Evolutionary conservation across 2,888 invertebrate genomes (phyloP).

Genomic region (Rhaphigaster nebulosa): DNA sequence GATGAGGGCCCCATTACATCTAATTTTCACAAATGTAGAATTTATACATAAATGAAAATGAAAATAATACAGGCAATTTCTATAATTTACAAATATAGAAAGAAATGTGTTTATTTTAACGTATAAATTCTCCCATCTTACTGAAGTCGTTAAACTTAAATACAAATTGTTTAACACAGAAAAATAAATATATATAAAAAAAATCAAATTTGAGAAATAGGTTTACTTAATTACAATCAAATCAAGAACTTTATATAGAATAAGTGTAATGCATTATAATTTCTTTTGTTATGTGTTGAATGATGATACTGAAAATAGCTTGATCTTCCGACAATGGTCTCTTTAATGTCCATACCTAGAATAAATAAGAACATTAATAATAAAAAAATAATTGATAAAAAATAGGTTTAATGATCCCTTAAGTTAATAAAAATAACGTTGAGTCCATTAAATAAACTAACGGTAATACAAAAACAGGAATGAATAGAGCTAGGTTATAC

Average conservation of each 20-base stretch:
- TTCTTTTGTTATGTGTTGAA: background rate
- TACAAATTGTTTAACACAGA: background rate
- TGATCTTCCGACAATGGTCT: background rate
- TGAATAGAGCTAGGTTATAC: background rate
- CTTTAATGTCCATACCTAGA: conserved; percentile 23
- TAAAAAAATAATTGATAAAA: background rate
- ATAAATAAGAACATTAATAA: background rate
- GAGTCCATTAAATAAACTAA: background rate
- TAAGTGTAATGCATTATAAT: conserved; percentile 2
- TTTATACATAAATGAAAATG: background rate
- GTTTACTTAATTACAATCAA: background rate
- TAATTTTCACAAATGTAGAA: background rate
- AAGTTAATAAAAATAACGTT: background rate
- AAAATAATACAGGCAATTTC: background rate
- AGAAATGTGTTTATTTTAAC: background rate
- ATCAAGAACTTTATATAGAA: background rate
- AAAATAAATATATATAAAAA: background rate
- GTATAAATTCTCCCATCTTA: background rate
- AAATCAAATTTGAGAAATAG: background rate
- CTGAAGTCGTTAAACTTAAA: background rate
- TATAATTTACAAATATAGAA: background rate
- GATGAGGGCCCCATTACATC: background rate
- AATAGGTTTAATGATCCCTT: background rate
- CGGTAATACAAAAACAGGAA: background rate
- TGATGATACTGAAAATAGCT: conserved; percentile 29